Evolutionary conservation across 1,140 invertebrate species (phyloP), one percentile per base, ranked within the genome.

Genomic region (Heliothis subflexa): DNA sequence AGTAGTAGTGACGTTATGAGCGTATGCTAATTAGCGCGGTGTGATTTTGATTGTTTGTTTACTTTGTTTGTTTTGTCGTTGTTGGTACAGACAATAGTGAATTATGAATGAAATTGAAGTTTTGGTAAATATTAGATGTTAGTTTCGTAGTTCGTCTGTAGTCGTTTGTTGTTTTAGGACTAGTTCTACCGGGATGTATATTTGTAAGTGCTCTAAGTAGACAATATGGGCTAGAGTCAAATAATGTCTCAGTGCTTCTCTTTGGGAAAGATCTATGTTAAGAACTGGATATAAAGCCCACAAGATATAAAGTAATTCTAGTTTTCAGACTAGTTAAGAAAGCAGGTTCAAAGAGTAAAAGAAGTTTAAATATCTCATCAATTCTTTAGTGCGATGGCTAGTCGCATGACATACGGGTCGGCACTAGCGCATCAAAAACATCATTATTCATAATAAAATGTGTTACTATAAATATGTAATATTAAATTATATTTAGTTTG

Each of bases 1-100:
- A 72, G 49, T 71, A 62, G 73, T 78, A 64, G 40, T 72, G 50
- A 79, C 72, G 75, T 14, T 49, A 78, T 70, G 61, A 75, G 28
- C 75, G 77, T 81, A 78, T 78, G 78, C 70, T 82, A 83, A 85
- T 85, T 82, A 85, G 71, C 13, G 45, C n/a, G 52, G 66, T 79
- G 70, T 79, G 73, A 68, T 78, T 75, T 66, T 78, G 59, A 68
- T 80, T 73, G 77, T 79, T 52, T 59, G 68, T 76, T 73, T 50
- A 72, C 18, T 72, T 82, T 13, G 78, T 79, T 79, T 79, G 78
- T 75, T 74, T 78, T 73, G 71, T 73, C 49, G 21, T 33, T 55
- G 57, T 73, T 73, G 55, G 18, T 16, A 62, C 57, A 64, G 61
- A 62, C 68, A 79, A 64, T 72, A 68, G 54, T 79, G 78, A 79